A percentile compares a stretch with the other conserved stretches of the same genome.
These are phyloP conservation scores for Lytechinus variegatus DNA, from an alignment of 35 echinoderm and acorn worm genomes.

Conservation along the genomic window DNA sequence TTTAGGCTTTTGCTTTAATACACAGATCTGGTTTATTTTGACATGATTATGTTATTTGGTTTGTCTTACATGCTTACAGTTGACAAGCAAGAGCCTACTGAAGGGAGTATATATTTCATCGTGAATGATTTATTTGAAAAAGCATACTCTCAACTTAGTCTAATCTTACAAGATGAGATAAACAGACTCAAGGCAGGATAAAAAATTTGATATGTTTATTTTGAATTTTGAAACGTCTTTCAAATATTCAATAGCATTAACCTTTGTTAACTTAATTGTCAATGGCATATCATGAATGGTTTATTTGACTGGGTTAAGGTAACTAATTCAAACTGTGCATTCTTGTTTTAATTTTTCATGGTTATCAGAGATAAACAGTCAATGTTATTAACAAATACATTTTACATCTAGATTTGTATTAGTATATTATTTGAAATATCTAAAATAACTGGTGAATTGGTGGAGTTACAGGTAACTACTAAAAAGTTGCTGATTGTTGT, in stretches of 20 bases:
- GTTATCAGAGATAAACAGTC: no score
- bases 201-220: background rate
- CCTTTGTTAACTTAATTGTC: background rate
- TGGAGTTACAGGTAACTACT: no score
- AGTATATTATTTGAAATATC: no score
- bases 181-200: conserved; percentile 36
- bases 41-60: background rate
- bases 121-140: conserved; percentile 75
- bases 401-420: no score
- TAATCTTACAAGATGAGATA: conserved; percentile 51
- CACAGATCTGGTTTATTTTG: background rate
- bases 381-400: no score
- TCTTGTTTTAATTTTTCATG: no score
- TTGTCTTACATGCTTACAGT: conserved; percentile 57
- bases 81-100: conserved; percentile 40
- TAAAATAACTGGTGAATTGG: no score
- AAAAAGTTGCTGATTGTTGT: no score
- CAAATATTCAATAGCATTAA: background rate
- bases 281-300: background rate
- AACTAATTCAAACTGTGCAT: no score
- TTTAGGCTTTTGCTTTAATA: no score
- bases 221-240: background rate
- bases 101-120: conserved; percentile 60
- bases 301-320: no score
- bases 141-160: conserved; percentile 62